A percentile compares a stretch with the other conserved stretches of the same genome.
phyloP scores from a whole-genome alignment of 2,797 vertebrate species.

The Takifugu rubripes region DNA sequence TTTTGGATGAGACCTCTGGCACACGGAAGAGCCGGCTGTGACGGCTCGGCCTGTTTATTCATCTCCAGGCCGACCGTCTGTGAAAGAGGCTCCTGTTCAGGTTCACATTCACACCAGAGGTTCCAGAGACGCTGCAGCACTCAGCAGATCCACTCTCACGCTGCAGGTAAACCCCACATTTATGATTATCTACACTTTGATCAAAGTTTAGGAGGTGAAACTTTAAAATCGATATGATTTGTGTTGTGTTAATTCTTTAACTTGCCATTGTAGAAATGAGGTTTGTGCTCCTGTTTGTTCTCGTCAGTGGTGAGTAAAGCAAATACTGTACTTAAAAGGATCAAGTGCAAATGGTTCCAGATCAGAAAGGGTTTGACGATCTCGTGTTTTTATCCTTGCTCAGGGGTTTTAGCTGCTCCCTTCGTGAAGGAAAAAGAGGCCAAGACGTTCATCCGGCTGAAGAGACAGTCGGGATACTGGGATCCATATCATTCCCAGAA shows the following conservation, averaged over 20 bases:
- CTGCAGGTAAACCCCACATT: slow-evolving; percentile 47
- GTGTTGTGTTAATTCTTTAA: too few species aligned
- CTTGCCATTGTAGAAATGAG: slow-evolving; percentile 49
- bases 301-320: slow-evolving; percentile 58
- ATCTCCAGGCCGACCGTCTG: slow-evolving; percentile 9
- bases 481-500: slow-evolving; percentile 69
- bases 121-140: slow-evolving; percentile 29
- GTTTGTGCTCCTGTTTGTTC: slow-evolving; percentile 45
- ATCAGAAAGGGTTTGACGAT: not conserved
- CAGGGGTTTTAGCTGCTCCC: slow-evolving; percentile 59
- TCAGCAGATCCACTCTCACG: slow-evolving; percentile 6
- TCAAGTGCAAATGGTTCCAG: too few species aligned
- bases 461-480: slow-evolving; percentile 67
- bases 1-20: slow-evolving; percentile 23
- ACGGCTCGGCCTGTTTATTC: slow-evolving; percentile 20
- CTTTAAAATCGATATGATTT: too few species aligned
- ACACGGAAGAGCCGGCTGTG: not conserved
- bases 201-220: too few species aligned
- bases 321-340: too few species aligned
- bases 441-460: slow-evolving; percentile 64
- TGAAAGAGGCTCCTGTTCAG: slow-evolving; percentile 61
- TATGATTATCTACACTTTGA: not conserved
- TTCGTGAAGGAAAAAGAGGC: slow-evolving; percentile 66
- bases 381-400: not conserved
- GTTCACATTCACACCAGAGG: slow-evolving; percentile 30